phyloP scores from a whole-genome alignment of 1,140 invertebrate species.

The Dendroctonus ponderosae region DNA sequence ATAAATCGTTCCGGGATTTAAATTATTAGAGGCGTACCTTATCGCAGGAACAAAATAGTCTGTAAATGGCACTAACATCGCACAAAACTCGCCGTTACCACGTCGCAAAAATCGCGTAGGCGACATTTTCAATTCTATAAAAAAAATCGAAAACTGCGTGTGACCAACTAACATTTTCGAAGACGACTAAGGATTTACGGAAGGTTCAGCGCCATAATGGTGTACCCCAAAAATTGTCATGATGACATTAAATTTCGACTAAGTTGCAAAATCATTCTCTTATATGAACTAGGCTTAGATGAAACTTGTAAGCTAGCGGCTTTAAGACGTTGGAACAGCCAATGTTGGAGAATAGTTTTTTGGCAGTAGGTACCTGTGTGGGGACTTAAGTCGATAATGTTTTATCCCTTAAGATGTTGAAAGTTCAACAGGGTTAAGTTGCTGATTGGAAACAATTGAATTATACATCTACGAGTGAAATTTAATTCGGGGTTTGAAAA shows the following conservation, averaged over 20 bases:
- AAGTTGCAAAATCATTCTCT: slow-evolving; percentile 31
- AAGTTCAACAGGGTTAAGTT: no score
- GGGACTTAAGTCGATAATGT: no score
- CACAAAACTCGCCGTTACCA: slow-evolving; percentile 4
- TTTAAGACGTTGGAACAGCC: no score
- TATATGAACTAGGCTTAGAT: slow-evolving; percentile 1
- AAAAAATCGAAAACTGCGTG: slow-evolving; percentile 12
- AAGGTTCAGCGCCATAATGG: slow-evolving; percentile 16
- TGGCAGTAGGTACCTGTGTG: no score
- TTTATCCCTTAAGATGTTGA: no score
- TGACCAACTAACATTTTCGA: slow-evolving; percentile 22
- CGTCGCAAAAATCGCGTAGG: slow-evolving; percentile 6
- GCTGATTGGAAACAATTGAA: no score
- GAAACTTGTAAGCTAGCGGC: no score
- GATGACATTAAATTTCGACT: slow-evolving; percentile 33
- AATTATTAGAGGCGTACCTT: no score
- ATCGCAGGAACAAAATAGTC: background rate
- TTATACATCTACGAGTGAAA: no score
- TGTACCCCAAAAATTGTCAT: slow-evolving; percentile 30
- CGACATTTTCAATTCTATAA: slow-evolving; percentile 5
- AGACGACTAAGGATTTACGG: slow-evolving; percentile 26
- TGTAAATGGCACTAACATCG: slow-evolving; percentile 18
- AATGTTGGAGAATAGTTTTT: no score
- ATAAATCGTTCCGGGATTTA: no score
- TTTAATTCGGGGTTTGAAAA: no score